Conservation (phyloP, 2,888 invertebrate species). For the Nasonovia ribisnigri region DNA sequence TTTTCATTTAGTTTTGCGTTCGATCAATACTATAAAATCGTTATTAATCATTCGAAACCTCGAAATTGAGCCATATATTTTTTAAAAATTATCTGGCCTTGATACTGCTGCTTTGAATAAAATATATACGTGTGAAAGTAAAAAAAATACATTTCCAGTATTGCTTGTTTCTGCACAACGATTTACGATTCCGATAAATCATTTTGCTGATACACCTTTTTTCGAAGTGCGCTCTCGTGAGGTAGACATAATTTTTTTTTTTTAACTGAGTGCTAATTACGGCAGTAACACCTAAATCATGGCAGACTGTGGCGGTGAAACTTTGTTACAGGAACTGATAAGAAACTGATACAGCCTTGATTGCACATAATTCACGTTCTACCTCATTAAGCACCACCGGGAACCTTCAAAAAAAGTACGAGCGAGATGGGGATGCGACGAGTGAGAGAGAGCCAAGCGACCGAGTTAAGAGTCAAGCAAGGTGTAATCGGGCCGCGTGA, state of each 20-base stretch:
- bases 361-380: slow-evolving; percentile 64
- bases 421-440: not conserved
- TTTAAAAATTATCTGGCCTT: not conserved
- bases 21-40: not conserved
- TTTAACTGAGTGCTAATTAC: slow-evolving; percentile 62
- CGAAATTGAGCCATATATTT: not conserved
- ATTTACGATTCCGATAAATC: slow-evolving; percentile 52
- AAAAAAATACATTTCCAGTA: slow-evolving; percentile 12
- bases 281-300: slow-evolving; percentile 61
- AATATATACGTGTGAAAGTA: not conserved
- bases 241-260: slow-evolving; percentile 26
- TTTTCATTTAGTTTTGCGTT: not conserved
- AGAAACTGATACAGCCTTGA: slow-evolving; percentile 63
- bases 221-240: slow-evolving; percentile 6
- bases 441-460: not conserved
- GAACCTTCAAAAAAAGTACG: slow-evolving; percentile 23
- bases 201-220: slow-evolving; percentile 49
- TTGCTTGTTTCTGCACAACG: not conserved
- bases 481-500: slow-evolving; percentile 53
- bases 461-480: slow-evolving; percentile 51
- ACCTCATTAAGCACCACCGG: slow-evolving; percentile 60
- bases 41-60: not conserved
- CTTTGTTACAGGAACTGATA: slow-evolving; percentile 64
- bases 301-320: slow-evolving; percentile 58
- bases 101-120: not conserved